phyloP scores from a whole-genome alignment of 1,140 invertebrate genomes.

The Pemphigus obesinymphae region DNA sequence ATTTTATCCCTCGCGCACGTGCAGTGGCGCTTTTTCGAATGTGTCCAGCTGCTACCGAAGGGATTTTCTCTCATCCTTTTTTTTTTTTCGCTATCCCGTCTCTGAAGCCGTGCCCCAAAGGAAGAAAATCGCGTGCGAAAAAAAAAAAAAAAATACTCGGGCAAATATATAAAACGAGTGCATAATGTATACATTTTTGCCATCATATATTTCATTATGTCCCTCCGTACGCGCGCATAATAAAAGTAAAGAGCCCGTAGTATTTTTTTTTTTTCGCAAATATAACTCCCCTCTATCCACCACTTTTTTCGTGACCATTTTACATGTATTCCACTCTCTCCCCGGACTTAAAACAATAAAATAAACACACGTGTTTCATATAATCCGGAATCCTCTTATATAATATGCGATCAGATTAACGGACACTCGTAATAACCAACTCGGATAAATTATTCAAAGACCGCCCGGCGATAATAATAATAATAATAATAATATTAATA shows the following conservation, averaged over 20 bases:
- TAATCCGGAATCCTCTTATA: slow-evolving; percentile 24
- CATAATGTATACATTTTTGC: slow-evolving; percentile 17
- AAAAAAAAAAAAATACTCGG: background rate
- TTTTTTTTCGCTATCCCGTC: background rate
- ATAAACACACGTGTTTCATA: background rate
- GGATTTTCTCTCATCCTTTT: slow-evolving; percentile 26
- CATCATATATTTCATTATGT: slow-evolving; percentile 17
- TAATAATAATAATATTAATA: background rate
- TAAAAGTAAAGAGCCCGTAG: background rate
- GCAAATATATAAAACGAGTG: slow-evolving; percentile 6
- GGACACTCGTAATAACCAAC: slow-evolving; percentile 11
- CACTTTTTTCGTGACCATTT: background rate
- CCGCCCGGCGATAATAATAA: slow-evolving; percentile 20
- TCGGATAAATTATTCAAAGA: slow-evolving; percentile 31
- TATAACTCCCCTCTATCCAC: background rate
- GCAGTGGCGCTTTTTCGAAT: background rate
- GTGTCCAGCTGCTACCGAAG: slow-evolving; percentile 29
- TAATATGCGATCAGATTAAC: slow-evolving; percentile 18
- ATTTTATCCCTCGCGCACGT: background rate
- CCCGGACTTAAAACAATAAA: slow-evolving; percentile 16
- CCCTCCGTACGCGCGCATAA: background rate
- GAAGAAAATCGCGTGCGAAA: background rate
- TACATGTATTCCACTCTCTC: background rate
- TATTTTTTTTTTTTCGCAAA: background rate
- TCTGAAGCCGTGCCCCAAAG: background rate